A percentile compares a stretch with the other conserved stretches of the same genome.
phyloP scores from a whole-genome alignment of 1,140 invertebrate genomes.

The Neocloeon triangulifer region DNA sequence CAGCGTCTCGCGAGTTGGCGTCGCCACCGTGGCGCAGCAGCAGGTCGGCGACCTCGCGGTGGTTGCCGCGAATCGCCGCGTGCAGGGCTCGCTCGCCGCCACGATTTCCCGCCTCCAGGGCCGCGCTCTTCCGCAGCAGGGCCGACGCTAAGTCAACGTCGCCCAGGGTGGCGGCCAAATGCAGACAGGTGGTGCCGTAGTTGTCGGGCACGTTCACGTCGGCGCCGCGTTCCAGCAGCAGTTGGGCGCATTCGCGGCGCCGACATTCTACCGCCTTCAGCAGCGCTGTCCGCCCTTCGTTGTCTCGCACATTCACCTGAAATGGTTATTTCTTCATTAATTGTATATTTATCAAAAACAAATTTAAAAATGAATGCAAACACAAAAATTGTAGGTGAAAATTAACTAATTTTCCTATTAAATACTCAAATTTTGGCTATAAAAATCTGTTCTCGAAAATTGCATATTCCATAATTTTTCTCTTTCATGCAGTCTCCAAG shows the following conservation, averaged over 20 bases:
- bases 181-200: neutral
- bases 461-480: too few relatives aligned
- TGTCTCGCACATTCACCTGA: too few relatives aligned
- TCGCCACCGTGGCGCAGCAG: conserved; percentile 8
- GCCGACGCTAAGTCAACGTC: neutral
- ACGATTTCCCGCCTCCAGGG: neutral
- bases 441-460: too few relatives aligned
- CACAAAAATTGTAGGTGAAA: too few relatives aligned
- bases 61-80: conserved; percentile 7
- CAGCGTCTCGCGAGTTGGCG: conserved; percentile 7
- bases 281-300: too few relatives aligned
- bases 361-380: too few relatives aligned
- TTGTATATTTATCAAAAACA: too few relatives aligned
- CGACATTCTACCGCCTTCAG: conserved; percentile 1
- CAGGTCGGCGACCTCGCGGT: conserved; percentile 8
- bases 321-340: too few relatives aligned
- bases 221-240: neutral
- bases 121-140: neutral
- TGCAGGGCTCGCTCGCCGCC: conserved; percentile 8
- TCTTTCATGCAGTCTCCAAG: too few relatives aligned
- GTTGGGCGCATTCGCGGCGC: neutral
- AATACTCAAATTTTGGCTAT: too few relatives aligned
- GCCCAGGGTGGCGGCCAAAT: neutral
- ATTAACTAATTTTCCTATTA: too few relatives aligned
- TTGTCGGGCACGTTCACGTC: neutral